Base-by-base conservation (phyloP, 2,888 invertebrate species). In the Steinernema hermaphroditum region DNA sequence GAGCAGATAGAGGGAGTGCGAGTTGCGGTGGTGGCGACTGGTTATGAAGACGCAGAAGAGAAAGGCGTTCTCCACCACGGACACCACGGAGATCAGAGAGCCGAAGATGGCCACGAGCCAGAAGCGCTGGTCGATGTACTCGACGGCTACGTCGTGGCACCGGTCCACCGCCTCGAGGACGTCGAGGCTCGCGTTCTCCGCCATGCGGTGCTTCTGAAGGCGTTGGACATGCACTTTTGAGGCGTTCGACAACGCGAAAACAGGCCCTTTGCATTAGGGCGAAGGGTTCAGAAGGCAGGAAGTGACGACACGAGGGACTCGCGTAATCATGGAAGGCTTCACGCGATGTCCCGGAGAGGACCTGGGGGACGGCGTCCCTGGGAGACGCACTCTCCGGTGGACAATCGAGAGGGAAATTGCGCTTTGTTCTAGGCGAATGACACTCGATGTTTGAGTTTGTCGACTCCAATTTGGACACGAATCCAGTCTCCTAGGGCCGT, bases 1-100 rank as follows among this genome's bases (percentile, higher is more conserved):
- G 8, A 80, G 78, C 34, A 84, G 76, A 73, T 84, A 84, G 19
- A 84, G 79, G 72, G 73, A 78, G 68, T 81, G 82, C 37, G 82
- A 83, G 44, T 80, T 79, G 19, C 83, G 82, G 54, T 83, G 78
- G 24, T 80, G 78, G 69, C 75, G 72, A 73, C 82, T 82, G 75
- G 49, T 77, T 73, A 29, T 19, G 22, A 49, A 71, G 72, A 82
- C 78, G 68, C 75, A 75, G 19, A 75, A 78, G 12, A 82, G 74
- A 49, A 82, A 81, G 19, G 76, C 72, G 72, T 83, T 83, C 71
- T 83, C 82, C 37, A 82, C 34, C 34, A 81, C 44, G 0, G 74
- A 75, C 22, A 75, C n/a, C n/a, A 74, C 14, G 19, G 75, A 78
- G 24, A 75, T 73, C 1, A 50, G 32, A 1, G 76, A 74, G 24